These are phyloP conservation scores for Sylvia atricapilla DNA, from an alignment of 2,113 vertebrate genomes.

Conservation along the genomic window DNA sequence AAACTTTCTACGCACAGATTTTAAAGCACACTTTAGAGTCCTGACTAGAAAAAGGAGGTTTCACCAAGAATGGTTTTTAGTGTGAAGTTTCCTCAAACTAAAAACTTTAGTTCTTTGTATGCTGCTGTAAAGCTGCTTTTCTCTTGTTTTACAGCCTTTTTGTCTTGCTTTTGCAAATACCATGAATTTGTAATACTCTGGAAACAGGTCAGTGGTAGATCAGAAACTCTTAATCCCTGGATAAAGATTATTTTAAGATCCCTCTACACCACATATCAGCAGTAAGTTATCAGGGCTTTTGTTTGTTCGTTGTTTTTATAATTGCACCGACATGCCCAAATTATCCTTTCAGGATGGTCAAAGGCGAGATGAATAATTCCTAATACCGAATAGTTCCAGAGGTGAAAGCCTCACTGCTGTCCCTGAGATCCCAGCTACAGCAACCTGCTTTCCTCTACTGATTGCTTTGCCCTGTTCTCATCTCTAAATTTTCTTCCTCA, in stretches of 20 bases:
- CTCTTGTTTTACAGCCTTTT: conserved; percentile 14
- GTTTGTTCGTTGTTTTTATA: background rate
- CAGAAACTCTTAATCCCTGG: conserved; percentile 64
- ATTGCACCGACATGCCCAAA: background rate
- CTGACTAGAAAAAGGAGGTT: background rate
- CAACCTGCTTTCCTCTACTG: background rate
- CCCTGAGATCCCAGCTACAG: background rate
- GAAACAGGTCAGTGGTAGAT: conserved; percentile 68
- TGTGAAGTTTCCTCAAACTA: background rate
- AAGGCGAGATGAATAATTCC: background rate
- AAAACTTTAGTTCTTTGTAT: background rate
- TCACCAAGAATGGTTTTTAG: background rate
- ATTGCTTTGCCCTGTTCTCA: background rate
- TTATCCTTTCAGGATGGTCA: background rate
- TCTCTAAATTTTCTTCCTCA: background rate
- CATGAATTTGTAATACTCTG: conserved; percentile 34
- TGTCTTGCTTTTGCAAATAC: conserved; percentile 8
- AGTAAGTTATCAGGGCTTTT: background rate
- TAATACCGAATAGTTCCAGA: background rate
- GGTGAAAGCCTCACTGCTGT: background rate
- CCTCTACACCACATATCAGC: background rate
- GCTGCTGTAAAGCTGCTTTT: background rate
- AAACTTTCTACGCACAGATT: background rate
- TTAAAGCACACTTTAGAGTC: background rate
- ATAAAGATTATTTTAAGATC: conserved; percentile 73